Base-by-base conservation (phyloP, 2,888 invertebrate genomes). In the Clistopyga incitator region DNA sequence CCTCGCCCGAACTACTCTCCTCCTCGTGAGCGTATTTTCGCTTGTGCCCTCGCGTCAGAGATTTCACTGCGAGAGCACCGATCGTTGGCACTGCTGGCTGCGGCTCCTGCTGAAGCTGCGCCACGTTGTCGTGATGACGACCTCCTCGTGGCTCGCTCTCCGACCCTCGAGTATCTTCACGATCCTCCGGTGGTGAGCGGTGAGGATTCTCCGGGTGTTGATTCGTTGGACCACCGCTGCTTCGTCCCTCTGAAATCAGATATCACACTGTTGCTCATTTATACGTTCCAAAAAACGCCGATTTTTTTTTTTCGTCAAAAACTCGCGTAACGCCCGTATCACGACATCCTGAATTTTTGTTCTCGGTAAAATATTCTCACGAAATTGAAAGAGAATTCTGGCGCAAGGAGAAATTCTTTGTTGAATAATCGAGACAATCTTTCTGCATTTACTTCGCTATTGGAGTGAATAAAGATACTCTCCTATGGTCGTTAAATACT, bases 151-250 rank as follows among this genome's bases (percentile, higher is more conserved):
- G 94, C 86, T 95, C 95, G 54, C 94, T 94, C 47, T 94, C 93
- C 15, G 94, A 94, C 75, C 94, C 93, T n/a, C 93, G 91, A 1
- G 94, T 93, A 38, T 93, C 94, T 77, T 94, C 94, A 18, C 94
- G 92, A 71, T 94, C 92, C 87, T 94, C 93, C 6, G 93, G 93
- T 0, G 94, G 94, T 3, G 94, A 94, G 52, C 93, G 90, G 83
- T 94, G 93, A 13, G 94, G 93, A 81, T 94, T 93, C 38, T 93
- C 93, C 3, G 93, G 93, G 82, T 94, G 94, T 75, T 94, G 94
- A 87, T 95, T 94, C 84, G 95, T 91, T 61, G 95, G 94, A 45
- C 95, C 95, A 83, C 95, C 95, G 88, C 94, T 94, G 89, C 94
- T 94, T 87, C 94, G 93, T 84, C 95, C 95, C 92, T 95, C 95